Conservation (phyloP, 1,140 invertebrate genomes). For the Tenebrio molitor region DNA sequence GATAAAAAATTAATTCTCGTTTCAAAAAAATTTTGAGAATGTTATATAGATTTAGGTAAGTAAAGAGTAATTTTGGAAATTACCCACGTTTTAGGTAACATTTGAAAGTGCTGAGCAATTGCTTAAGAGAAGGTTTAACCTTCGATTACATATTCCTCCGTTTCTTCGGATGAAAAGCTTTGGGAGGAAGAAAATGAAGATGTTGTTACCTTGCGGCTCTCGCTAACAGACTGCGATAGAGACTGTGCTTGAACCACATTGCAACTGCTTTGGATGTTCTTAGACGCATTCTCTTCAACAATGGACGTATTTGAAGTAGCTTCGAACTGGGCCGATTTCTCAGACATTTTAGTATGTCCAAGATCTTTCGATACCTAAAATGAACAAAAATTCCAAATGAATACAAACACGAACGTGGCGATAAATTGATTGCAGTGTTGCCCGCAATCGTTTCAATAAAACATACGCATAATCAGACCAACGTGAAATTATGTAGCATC, state of each 20-base stretch:
- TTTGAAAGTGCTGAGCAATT: slow-evolving; percentile 19
- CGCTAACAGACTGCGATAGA: slow-evolving; percentile 58
- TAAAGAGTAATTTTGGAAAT: slow-evolving; percentile 12
- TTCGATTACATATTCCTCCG: slow-evolving; percentile 63
- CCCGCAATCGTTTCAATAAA: neutral
- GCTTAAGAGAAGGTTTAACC: slow-evolving; percentile 43
- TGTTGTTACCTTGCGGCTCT: slow-evolving; percentile 60
- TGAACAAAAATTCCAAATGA: slow-evolving; percentile 13
- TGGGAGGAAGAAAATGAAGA: slow-evolving; percentile 60
- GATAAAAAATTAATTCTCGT: slow-evolving; percentile 24
- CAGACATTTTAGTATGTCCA: slow-evolving; percentile 61
- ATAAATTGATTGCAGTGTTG: neutral
- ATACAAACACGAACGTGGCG: neutral
- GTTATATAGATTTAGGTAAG: neutral
- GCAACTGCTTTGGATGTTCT: slow-evolving; percentile 57
- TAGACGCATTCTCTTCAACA: slow-evolving; percentile 58
- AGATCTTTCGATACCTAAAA: slow-evolving; percentile 61
- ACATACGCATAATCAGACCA: neutral
- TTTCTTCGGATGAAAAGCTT: slow-evolving; percentile 64
- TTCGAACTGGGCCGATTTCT: slow-evolving; percentile 62
- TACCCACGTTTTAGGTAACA: slow-evolving; percentile 8
- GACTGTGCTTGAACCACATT: slow-evolving; percentile 54
- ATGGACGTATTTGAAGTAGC: slow-evolving; percentile 59
- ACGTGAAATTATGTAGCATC: slow-evolving; percentile 1
- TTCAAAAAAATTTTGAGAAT: slow-evolving; percentile 5